phyloP scores from a whole-genome alignment of 2,797 vertebrate species.

The Halcyon chelicuti region DNA sequence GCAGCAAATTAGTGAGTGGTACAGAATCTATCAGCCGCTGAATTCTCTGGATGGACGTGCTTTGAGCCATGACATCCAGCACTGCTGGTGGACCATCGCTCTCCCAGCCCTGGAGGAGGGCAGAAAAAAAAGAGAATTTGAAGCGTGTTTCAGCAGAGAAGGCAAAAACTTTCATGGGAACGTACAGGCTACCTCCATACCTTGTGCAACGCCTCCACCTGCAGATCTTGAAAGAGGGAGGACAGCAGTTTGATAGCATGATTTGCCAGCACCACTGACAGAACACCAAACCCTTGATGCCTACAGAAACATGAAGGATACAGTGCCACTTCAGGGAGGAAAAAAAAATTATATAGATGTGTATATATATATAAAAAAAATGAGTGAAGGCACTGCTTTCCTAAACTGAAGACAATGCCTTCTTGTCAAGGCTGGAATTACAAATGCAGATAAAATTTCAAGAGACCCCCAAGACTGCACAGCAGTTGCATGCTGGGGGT shows the following conservation, averaged over 20 bases:
- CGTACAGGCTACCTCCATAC: slow-evolving; percentile 60
- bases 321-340: background rate
- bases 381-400: background rate
- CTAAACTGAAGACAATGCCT: background rate
- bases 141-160: background rate
- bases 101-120: slow-evolving; percentile 85
- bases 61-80: slow-evolving; percentile 96
- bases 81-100: slow-evolving; percentile 94
- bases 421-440: background rate
- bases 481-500: background rate
- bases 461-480: background rate
- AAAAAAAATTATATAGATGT: too few species aligned
- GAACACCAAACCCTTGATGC: slow-evolving; percentile 96
- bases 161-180: background rate
- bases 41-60: slow-evolving; percentile 96
- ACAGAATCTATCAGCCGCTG: slow-evolving; percentile 96
- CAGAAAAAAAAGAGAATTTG: background rate
- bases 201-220: slow-evolving; percentile 95
- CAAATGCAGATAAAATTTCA: background rate
- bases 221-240: slow-evolving; percentile 96
- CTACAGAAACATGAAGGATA: slow-evolving; percentile 70
- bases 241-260: slow-evolving; percentile 94
- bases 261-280: slow-evolving; percentile 96
- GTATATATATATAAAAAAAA: background rate
- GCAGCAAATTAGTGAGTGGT: slow-evolving; percentile 93